phyloP scores from a whole-genome alignment of 2,113 vertebrate genomes.

The Capreolus pygargus region DNA sequence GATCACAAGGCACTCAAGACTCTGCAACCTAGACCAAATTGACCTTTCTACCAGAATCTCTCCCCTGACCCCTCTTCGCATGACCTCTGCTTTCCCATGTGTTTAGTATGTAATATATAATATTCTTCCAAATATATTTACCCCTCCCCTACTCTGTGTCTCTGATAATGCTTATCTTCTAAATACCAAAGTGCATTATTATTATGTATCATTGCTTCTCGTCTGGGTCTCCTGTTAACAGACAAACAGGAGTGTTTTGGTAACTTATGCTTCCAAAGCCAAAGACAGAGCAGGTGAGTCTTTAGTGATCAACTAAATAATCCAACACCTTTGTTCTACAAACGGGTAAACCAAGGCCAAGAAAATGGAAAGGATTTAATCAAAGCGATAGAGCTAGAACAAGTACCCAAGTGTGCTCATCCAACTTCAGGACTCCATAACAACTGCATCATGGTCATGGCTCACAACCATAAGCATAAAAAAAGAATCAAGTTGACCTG shows the following conservation, averaged over 20 bases:
- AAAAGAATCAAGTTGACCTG: not conserved
- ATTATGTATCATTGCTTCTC: not conserved
- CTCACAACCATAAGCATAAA: not conserved
- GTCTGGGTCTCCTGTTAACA: not conserved
- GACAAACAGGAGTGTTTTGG: not conserved
- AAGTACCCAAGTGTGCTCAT: not conserved
- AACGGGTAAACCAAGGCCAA: not conserved
- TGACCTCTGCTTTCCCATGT: not conserved
- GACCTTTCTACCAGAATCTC: not conserved
- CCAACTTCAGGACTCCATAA: not conserved
- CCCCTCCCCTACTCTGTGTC: not conserved
- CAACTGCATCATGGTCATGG: accelerated
- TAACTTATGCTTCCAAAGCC: not conserved
- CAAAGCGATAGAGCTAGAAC: not conserved
- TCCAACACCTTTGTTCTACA: not conserved
- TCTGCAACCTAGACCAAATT: not conserved
- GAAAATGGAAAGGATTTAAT: not conserved
- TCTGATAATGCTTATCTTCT: not conserved
- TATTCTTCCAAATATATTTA: not conserved
- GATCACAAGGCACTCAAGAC: not conserved
- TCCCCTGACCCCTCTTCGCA: not conserved
- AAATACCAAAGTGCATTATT: not conserved
- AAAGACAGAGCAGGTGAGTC: not conserved
- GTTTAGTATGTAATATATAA: not conserved
- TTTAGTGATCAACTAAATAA: not conserved